Conservation (phyloP, 2,113 vertebrate species). For the Myrmecobius fasciatus region DNA sequence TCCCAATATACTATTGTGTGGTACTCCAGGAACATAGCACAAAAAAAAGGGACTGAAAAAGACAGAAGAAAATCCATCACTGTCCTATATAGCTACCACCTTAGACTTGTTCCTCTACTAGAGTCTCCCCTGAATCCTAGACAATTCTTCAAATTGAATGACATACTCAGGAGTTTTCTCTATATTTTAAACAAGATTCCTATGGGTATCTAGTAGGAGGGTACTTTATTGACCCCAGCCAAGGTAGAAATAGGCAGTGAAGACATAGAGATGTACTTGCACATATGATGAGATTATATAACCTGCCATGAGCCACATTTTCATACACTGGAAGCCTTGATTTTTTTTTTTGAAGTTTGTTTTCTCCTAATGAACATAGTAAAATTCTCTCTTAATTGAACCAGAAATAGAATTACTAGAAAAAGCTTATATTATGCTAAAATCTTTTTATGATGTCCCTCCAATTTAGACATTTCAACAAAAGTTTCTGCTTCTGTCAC, state of each 20-base stretch:
- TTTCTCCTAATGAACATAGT: slow-evolving; percentile 43
- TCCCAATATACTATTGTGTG: neutral
- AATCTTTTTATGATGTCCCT: slow-evolving; percentile 42
- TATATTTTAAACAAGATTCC: neutral
- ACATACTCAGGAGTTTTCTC: neutral
- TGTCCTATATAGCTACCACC: neutral
- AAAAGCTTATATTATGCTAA: slow-evolving; percentile 33
- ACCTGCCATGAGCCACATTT: slow-evolving; percentile 47
- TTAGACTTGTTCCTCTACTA: neutral
- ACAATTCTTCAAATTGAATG: neutral
- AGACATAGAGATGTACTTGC: slow-evolving; percentile 42
- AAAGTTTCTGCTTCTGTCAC: slow-evolving; percentile 50
- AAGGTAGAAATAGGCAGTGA: neutral
- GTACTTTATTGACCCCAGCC: neutral
- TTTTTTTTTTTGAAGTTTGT: slow-evolving; percentile 36
- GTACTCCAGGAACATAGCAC: neutral
- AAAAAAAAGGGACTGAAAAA: neutral
- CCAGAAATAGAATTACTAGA: neutral
- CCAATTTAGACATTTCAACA: slow-evolving; percentile 59
- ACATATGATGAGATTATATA: slow-evolving; percentile 16
- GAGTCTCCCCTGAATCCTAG: neutral
- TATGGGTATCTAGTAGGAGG: neutral
- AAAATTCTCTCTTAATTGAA: slow-evolving; percentile 49
- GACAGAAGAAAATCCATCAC: neutral
- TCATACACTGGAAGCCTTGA: slow-evolving; percentile 18